Base-by-base conservation (phyloP, 2,797 vertebrate species). In the Melanotaenia maccullochi region DNA sequence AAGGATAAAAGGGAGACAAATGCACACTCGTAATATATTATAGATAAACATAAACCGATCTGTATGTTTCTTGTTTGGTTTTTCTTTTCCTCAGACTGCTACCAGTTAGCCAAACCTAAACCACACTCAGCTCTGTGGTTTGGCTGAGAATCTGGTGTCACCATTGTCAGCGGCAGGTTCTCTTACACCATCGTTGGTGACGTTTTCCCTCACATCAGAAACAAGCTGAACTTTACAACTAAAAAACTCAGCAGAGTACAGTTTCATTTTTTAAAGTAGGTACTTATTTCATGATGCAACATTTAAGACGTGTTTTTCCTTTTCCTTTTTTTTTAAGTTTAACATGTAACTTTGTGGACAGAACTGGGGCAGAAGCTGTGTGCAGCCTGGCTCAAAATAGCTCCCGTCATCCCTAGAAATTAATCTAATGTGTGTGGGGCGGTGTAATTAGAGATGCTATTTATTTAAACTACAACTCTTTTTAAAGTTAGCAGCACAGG, bases 321-420 rank as follows among this genome's bases (percentile, higher is more conserved):
- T 20, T n/a, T n/a, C n/a, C n/a, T n/a, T n/a, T n/a, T 58, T 58
- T 35, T 75, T 56, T 61, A 56, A 59, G 36, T 73, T 35, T 28
- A 75, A 78, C 64, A 65, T 78, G 76, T 68, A 82, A 64, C 60
- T 79, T 18, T 60, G 32, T 1, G 67, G 85, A 87, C 83, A 88
- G 80, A 89, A 83, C 78, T 80, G 72, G 86, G 85, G 42, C 85
- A 79, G 55, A 61, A 25, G 42, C 35, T 60, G 56, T 60, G 63
- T 20, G 38, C 61, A 71, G 67, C 60, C 36, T 55, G 72, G 56
- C 81, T 71, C 68, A 73, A 71, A 76, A 49, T 44, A 51, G 70
- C 62, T 58, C 32, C 65, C 58, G 76, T 64, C 65, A 63, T 28
- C 9, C 2, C 62, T 61, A 30, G 13, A 72, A 77, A 87, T 79